Evolutionary conservation across 2,888 invertebrate genomes (phyloP).

Genomic region (Erebia ligea): DNA sequence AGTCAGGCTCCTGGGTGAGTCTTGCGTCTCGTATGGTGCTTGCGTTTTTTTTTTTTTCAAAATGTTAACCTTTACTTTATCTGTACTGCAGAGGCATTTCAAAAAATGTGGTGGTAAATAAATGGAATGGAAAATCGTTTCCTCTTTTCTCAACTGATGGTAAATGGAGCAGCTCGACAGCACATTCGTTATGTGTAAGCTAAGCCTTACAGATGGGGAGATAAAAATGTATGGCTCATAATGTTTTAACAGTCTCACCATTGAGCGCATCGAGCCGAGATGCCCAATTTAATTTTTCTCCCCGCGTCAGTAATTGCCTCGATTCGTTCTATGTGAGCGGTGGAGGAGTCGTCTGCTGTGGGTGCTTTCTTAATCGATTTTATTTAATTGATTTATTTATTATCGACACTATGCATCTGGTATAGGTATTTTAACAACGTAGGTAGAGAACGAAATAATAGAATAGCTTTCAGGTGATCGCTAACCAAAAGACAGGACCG

Average conservation of each 20-base stretch:
- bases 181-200: constrained; percentile 10
- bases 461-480: no score
- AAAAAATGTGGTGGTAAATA: not conserved
- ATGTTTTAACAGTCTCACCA: constrained; percentile 78
- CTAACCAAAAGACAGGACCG: no score
- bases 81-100: no score
- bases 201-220: constrained; percentile 69
- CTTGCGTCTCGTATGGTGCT: no score
- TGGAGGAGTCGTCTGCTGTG: constrained; percentile 56
- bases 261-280: constrained; percentile 59
- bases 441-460: not conserved
- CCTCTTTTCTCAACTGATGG: not conserved
- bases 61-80: no score
- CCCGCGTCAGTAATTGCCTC: constrained; percentile 73
- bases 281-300: constrained; percentile 76
- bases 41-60: no score
- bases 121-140: not conserved
- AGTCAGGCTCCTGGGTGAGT: no score
- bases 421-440: not conserved
- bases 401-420: constrained; percentile 31
- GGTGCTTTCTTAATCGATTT: constrained; percentile 64
- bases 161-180: not conserved
- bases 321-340: constrained; percentile 73
- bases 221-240: constrained; percentile 80
- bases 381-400: constrained; percentile 68